Percentiles rank a stretch among this genome's conserved stretches.
Evolutionary conservation across 2,797 vertebrate species (phyloP).

Genomic region (Characodon lateralis): DNA sequence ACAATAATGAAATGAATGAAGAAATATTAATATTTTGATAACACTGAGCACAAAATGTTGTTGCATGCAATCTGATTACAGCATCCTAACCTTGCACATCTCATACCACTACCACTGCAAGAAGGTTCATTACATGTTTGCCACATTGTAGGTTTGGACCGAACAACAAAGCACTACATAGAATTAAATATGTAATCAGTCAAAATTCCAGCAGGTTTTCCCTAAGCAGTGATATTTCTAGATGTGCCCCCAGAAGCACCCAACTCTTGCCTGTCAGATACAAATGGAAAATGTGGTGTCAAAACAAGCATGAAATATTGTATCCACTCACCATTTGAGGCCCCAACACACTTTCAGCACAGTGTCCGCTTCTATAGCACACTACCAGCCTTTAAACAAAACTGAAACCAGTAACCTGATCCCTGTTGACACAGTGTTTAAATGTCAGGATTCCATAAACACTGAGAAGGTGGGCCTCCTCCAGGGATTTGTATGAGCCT

Average conservation of each 20-base stretch:
- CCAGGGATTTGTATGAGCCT: conserved; percentile 59
- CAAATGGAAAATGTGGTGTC: conserved; percentile 18
- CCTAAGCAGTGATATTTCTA: conserved; percentile 11
- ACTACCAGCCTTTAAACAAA: conserved; percentile 47
- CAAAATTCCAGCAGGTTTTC: background rate
- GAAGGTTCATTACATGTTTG: background rate
- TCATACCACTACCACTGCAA: too few relatives aligned
- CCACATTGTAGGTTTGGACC: background rate
- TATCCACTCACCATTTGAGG: conserved; percentile 31
- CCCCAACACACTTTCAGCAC: conserved; percentile 45
- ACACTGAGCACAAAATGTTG: too few relatives aligned
- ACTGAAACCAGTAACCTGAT: conserved; percentile 64
- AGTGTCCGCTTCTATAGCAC: conserved; percentile 41
- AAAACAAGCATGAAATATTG: conserved; percentile 24
- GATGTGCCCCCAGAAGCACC: background rate
- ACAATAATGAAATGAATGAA: too few relatives aligned
- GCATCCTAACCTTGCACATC: too few relatives aligned
- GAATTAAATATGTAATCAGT: background rate
- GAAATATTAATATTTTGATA: too few relatives aligned
- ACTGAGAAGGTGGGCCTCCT: conserved; percentile 58
- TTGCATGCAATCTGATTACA: background rate
- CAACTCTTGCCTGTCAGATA: conserved; percentile 35
- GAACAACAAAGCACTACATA: background rate
- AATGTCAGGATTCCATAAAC: conserved; percentile 77
- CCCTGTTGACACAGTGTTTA: conserved; percentile 71